A percentile compares a stretch with the other conserved stretches of the same genome.
Conservation (phyloP, 2,888 invertebrate species). For the Dioctria rufipes region DNA sequence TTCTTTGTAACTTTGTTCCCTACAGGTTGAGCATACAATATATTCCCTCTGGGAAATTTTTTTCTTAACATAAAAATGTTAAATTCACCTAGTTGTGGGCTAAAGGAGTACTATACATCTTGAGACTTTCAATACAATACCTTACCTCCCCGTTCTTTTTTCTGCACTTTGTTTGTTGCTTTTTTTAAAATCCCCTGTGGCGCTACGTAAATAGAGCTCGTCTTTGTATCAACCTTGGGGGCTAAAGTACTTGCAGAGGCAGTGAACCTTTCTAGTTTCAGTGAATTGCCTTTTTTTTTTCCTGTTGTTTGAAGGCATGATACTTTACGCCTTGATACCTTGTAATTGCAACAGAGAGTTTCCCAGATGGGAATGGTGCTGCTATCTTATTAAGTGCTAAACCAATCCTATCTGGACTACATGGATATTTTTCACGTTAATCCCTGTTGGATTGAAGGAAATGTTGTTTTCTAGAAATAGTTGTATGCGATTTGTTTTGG, state of each 20-base stretch:
- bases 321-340: constrained; percentile 21
- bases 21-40: constrained; percentile 16
- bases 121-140: background rate
- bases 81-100: constrained; percentile 27
- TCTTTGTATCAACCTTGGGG: constrained; percentile 9
- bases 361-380: background rate
- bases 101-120: background rate
- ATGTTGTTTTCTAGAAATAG: too few species aligned
- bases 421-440: too few species aligned
- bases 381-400: background rate
- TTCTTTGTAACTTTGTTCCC: background rate
- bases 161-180: background rate
- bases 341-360: constrained; percentile 33
- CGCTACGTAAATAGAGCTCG: constrained; percentile 20
- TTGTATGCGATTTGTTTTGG: too few species aligned
- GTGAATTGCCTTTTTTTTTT: constrained; percentile 30
- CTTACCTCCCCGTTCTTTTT: background rate
- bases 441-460: too few species aligned
- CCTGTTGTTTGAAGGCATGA: background rate
- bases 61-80: constrained; percentile 18
- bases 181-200: constrained; percentile 18
- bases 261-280: constrained; percentile 25
- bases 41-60: constrained; percentile 40
- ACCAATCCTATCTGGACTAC: background rate
- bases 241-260: constrained; percentile 26